Conservation (phyloP, 2,797 vertebrate genomes). For the Sebastes glaucus region DNA sequence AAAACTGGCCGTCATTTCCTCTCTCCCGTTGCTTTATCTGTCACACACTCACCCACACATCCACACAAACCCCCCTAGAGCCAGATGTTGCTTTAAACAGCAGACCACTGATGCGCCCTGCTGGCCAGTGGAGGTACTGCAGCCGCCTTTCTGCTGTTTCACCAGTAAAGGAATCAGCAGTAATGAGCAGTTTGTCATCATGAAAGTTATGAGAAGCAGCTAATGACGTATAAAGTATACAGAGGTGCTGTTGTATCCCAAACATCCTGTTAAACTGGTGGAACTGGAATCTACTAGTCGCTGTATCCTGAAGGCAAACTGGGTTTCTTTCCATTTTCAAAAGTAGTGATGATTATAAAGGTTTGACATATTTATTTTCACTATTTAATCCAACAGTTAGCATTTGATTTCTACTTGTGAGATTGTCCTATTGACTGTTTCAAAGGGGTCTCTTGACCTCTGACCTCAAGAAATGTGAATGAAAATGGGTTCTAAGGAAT, state of each 20-base stretch:
- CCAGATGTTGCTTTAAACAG: not conserved
- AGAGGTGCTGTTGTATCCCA: not conserved
- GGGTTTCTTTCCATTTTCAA: too few species aligned
- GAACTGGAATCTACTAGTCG: not conserved
- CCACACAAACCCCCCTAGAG: not conserved
- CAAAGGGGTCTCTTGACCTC: too few species aligned
- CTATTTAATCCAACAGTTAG: not conserved
- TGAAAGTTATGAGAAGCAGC: too few species aligned
- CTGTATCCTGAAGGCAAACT: not conserved
- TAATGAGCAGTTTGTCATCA: not conserved
- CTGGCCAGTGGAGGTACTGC: slow-evolving; percentile 48
- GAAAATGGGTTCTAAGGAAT: too few species aligned
- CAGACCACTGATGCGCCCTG: slow-evolving; percentile 28
- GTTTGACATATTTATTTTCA: not conserved
- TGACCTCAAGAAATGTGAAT: too few species aligned
- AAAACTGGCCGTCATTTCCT: slow-evolving; percentile 22
- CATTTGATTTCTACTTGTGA: not conserved
- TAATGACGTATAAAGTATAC: not conserved
- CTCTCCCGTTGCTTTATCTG: not conserved
- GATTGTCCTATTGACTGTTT: not conserved
- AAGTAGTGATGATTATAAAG: not conserved
- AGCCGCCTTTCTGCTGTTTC: not conserved
- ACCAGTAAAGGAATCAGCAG: not conserved
- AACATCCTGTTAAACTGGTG: not conserved
- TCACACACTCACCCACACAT: slow-evolving; percentile 14